Evolutionary conservation across 2,113 vertebrate species (phyloP).

Genomic region (Mustela lutreola): DNA sequence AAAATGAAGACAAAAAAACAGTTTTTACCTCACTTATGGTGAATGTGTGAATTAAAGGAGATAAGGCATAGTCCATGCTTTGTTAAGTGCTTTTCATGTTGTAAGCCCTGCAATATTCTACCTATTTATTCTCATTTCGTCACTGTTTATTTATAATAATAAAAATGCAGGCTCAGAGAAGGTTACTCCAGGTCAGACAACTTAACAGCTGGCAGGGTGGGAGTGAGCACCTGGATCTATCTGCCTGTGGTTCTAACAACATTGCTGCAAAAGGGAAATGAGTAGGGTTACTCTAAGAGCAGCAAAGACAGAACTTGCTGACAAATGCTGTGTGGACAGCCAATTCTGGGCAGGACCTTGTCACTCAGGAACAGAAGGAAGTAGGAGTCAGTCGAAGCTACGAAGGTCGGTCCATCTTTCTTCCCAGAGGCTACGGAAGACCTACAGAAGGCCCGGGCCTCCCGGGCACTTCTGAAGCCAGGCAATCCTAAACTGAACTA

Average conservation of each 20-base stretch:
- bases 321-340: not conserved
- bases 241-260: not conserved
- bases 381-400: not conserved
- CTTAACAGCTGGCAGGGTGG: not conserved
- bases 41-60: slow-evolving; percentile 41
- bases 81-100: not conserved
- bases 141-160: slow-evolving; percentile 36
- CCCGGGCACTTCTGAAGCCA: not conserved
- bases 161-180: not conserved
- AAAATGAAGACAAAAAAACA: not conserved
- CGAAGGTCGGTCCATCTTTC: not conserved
- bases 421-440: not conserved
- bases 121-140: not conserved
- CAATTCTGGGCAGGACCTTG: not conserved
- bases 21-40: not conserved
- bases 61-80: not conserved
- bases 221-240: not conserved
- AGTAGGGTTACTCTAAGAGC: not conserved
- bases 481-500: not conserved
- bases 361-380: not conserved
- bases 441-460: not conserved
- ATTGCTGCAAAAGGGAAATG: not conserved
- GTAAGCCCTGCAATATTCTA: not conserved
- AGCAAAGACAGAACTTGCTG: not conserved
- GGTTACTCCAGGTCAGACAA: not conserved